A percentile compares a stretch with the other conserved stretches of the same genome.
These are phyloP conservation scores for Chelonus formosanus DNA, from an alignment of 2,888 invertebrate species.

Conservation along the genomic window DNA sequence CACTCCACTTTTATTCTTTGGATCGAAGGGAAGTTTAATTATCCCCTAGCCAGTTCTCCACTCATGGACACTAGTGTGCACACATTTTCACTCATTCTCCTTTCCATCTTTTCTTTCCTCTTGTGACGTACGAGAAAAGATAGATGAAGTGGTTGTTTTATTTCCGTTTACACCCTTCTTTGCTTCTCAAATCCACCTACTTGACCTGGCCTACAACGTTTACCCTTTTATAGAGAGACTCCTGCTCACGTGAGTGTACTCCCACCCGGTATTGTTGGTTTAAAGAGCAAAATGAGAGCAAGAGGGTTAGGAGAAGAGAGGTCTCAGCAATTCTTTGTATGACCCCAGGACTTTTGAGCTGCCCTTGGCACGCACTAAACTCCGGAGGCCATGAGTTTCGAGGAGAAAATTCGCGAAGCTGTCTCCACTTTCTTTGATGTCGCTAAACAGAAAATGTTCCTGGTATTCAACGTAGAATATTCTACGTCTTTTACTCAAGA, in stretches of 20 bases:
- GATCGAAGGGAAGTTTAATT: too few relatives aligned
- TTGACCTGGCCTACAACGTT: too few relatives aligned
- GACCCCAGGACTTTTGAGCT: too few relatives aligned
- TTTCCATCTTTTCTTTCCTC: neutral
- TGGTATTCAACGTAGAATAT: conserved; percentile 17
- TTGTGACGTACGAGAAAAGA: conserved; percentile 2
- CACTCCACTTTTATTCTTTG: too few relatives aligned
- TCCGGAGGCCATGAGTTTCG: conserved; percentile 4
- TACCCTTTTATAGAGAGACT: neutral
- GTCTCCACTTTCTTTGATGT: conserved; percentile 51
- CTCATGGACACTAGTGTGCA: too few relatives aligned
- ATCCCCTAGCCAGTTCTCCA: too few relatives aligned
- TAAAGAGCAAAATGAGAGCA: neutral
- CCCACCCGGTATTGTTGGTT: neutral
- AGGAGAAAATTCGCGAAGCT: conserved; percentile 46
- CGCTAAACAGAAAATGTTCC: conserved; percentile 52
- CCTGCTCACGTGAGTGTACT: too few relatives aligned
- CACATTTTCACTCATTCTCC: neutral
- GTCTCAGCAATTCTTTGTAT: too few relatives aligned
- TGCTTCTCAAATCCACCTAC: too few relatives aligned
- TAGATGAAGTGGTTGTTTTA: too few relatives aligned
- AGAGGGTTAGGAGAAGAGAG: conserved; percentile 13
- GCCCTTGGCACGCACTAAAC: too few relatives aligned
- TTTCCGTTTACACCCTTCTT: too few relatives aligned
- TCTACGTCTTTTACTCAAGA: neutral